Base-by-base conservation (phyloP, 1,140 invertebrate genomes). In the Brachionus angularis region DNA sequence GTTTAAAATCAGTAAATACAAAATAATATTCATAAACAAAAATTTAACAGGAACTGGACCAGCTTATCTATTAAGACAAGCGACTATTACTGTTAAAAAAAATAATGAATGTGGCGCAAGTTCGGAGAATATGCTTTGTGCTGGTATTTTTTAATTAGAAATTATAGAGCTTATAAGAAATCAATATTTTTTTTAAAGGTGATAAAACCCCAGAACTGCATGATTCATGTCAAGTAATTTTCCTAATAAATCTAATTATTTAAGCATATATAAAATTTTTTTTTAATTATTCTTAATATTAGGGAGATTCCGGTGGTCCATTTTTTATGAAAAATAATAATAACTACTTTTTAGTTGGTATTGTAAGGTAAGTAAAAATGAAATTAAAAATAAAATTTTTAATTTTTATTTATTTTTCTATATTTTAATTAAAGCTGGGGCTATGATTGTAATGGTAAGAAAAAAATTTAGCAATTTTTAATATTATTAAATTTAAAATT, bases 91-190 rank as follows among this genome's bases (percentile, higher is more conserved):
- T 16, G 62, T 67, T 7, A 67, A 46, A 67, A 50, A 67, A 31
- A 67, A 67, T 23, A 47, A 46, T 10, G 62, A 67, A 23, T 67
- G 62, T 34, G 62, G 62, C 7, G 62, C 62, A 5, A 47, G 42
- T 31, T 67, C 62, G 12, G 62, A 67, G 21, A 67, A 67, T 34
- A 67, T 67, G 62, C 42, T 67, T 47, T 67, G 62, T 47, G 62
- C 62, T 8, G 62, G 39, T 42, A 42, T 10, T 42, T 16, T 10
- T 10, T 42, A 16, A 10, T 16, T 10, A 42, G 10, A 10, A 16
- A 42, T 16, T 42, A 10, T 42, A 10, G 39, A 42, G 10, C 16
- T 16, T 10, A 10, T 42, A 10, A 42, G 10, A 16, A 10, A 10
- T 42, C 39, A 10, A 16, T 42, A 10, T 42, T 10, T 42, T 42